Conservation (phyloP, 2,113 vertebrate species). For the Corynorhinus townsendii region DNA sequence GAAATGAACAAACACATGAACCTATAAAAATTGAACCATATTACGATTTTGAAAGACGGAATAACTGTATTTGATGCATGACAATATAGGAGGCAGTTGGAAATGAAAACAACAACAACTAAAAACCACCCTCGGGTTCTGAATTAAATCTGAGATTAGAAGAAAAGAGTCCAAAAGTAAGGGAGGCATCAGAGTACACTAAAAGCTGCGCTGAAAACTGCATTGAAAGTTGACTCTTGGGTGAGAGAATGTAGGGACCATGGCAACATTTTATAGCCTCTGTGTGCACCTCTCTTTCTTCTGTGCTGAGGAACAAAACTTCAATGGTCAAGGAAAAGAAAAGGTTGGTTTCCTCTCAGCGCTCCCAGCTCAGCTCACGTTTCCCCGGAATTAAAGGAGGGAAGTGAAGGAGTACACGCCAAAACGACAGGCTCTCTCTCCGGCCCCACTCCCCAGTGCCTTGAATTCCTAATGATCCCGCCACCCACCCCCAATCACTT, state of each 20-base stretch:
- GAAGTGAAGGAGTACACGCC: neutral
- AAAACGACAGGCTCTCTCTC: neutral
- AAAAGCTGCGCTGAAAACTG: neutral
- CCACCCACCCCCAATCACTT: neutral
- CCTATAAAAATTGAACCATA: neutral
- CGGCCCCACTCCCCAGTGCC: neutral
- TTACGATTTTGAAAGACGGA: neutral
- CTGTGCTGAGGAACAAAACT: conserved; percentile 38
- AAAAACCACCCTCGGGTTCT: neutral
- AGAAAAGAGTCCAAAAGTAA: neutral
- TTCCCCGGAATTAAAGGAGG: conserved; percentile 23
- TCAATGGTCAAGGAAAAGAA: neutral
- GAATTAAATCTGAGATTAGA: conserved; percentile 11
- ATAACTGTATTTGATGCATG: neutral
- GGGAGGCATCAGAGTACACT: neutral
- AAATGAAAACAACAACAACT: neutral
- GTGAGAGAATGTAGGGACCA: neutral
- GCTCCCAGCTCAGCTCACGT: conserved; percentile 49
- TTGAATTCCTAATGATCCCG: conserved; percentile 31
- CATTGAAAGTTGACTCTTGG: neutral
- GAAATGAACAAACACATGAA: neutral
- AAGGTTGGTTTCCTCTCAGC: conserved; percentile 22
- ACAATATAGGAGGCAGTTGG: neutral
- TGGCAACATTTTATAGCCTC: neutral
- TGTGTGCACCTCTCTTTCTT: neutral